These are phyloP conservation scores for Empidonax traillii DNA, from an alignment of 2,113 vertebrate species.

Conservation along the genomic window DNA sequence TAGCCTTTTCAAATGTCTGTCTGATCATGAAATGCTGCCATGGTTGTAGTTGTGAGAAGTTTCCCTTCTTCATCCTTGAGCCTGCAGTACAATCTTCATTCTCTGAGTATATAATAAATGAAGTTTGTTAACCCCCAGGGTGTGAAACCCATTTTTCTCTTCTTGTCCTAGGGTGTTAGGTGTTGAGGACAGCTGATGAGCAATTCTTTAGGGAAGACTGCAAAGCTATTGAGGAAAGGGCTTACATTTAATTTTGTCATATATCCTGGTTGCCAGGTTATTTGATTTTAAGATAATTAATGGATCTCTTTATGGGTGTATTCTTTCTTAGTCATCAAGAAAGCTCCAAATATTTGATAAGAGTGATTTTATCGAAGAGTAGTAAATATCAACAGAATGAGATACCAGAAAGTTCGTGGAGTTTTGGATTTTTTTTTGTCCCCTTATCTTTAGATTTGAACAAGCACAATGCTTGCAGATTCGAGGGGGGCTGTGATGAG, in stretches of 20 bases:
- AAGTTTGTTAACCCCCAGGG: conserved; percentile 45
- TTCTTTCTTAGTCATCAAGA: conserved; percentile 44
- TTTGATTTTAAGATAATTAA: conserved; percentile 54
- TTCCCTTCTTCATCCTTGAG: not conserved
- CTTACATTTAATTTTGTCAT: conserved; percentile 28
- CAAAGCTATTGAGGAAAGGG: not conserved
- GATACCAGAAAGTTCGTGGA: not conserved
- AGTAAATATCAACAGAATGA: conserved; percentile 11
- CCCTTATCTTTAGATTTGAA: not conserved
- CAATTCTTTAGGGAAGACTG: not conserved
- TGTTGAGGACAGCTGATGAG: not conserved
- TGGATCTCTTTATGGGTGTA: not conserved
- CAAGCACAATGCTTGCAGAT: not conserved
- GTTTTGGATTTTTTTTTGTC: not conserved
- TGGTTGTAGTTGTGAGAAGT: not conserved
- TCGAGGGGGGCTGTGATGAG: not conserved
- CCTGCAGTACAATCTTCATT: not conserved
- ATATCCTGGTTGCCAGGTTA: not conserved
- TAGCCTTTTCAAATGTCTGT: not conserved
- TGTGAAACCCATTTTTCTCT: conserved; percentile 34
- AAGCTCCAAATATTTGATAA: conserved; percentile 41
- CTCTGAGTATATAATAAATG: not conserved
- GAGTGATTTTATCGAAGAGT: conserved; percentile 15
- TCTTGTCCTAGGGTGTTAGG: not conserved
- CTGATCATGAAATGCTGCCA: not conserved